phyloP scores from a whole-genome alignment of 2,797 vertebrate genomes.

The Margarornis squamiger region DNA sequence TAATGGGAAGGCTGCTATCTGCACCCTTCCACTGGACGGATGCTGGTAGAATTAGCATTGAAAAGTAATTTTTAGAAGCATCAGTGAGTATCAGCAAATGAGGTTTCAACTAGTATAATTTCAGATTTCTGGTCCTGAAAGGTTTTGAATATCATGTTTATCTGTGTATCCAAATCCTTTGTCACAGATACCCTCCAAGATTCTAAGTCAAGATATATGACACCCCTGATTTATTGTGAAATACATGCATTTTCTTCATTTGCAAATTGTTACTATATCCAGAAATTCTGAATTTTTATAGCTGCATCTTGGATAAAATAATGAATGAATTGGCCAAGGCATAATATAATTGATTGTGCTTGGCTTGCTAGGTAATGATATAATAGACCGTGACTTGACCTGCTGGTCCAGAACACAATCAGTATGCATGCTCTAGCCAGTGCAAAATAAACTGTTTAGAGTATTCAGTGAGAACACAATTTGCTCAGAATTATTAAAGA shows the following conservation, averaged over 20 bases:
- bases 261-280: background rate
- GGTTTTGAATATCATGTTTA: background rate
- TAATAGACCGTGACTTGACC: background rate
- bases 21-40: background rate
- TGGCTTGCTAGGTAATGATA: slow-evolving; percentile 17
- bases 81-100: background rate
- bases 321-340: background rate
- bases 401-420: background rate
- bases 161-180: background rate
- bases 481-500: slow-evolving; percentile 20
- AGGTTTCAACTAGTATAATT: background rate
- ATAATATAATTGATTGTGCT: slow-evolving; percentile 20
- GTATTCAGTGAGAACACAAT: slow-evolving; percentile 41
- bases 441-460: slow-evolving; percentile 35
- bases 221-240: background rate
- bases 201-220: slow-evolving; percentile 27
- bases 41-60: background rate
- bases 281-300: slow-evolving; percentile 14
- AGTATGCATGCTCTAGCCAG: background rate
- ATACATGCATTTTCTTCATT: slow-evolving; percentile 3
- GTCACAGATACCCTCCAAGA: background rate
- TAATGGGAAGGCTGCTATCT: background rate
- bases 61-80: background rate
- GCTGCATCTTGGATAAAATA: slow-evolving; percentile 22
- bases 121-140: background rate